Evolutionary conservation across 35 echinoderm and acorn worm species (phyloP), one percentile per base, ranked within the genome.

Genomic region (Ophiothrix spiculata): DNA sequence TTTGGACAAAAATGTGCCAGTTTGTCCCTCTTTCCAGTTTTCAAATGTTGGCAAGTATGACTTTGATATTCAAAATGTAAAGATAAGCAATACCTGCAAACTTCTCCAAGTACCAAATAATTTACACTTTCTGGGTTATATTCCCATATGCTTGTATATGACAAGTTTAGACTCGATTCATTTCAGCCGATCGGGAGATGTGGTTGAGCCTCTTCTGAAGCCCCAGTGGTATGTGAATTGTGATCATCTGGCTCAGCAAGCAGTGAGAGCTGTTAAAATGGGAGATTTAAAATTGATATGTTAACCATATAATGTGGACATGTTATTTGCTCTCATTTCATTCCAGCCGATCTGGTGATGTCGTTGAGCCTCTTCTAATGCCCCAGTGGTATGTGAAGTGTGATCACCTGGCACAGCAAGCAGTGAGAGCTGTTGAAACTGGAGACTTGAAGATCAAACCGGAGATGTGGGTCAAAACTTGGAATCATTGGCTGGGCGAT

Each of bases 191-290:
- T 97, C 94, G 0, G 86, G 82, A 16, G 94, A 97, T 77, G 88
- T 97, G 8, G 91, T 97, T 15, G 94, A 97, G 69, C 94, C 94
- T 1, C 80, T 97, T 37, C 74, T 97, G n/a, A 97, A 97, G 64
- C 78, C 91, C 60, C 94, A 97, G 79, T 97, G 94, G 94, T 97
- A 93, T 86, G 87, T 97, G 0, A 84, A 83, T 25, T 90, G 91
- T 35, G 56, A 85, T 21, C 29, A 89, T 14, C 75, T 97, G 83
- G 94, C 91, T 0, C 46, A 78, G 40, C 31, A 78, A 49, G 94
- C 94, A 17, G 40, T 97, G 45, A 74, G 78, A 74, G 87, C 94
- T 31, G 94, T 97, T 36, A 84, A 97, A 73, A 84, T 21, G 81
- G 90, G 94, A 40, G 79, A 97, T 28, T 69, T n/a, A n/a, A n/a